phyloP scores from a whole-genome alignment of 2,888 invertebrate genomes.

The Hecatera dysodea region DNA sequence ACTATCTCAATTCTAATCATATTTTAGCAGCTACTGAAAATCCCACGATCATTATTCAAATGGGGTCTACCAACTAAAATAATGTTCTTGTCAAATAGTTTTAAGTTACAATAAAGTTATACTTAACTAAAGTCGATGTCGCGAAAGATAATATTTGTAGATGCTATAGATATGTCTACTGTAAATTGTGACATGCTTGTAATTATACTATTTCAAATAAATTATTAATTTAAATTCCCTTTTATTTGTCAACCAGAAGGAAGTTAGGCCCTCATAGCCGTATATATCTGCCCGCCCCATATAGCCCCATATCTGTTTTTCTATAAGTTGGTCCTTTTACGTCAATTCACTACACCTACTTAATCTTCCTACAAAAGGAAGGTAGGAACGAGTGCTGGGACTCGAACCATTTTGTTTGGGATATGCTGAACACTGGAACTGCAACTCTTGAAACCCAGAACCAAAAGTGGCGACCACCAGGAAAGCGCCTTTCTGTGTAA shows the following conservation, averaged over 20 bases:
- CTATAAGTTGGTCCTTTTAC: no score
- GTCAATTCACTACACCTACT: no score
- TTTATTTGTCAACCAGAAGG: no score
- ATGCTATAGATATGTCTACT: constrained; percentile 46
- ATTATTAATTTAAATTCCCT: constrained; percentile 58
- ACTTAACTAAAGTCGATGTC: constrained; percentile 30
- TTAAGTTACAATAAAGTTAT: constrained; percentile 43
- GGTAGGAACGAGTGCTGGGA: no score
- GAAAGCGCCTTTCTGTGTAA: no score
- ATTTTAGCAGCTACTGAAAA: background rate
- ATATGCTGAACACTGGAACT: no score
- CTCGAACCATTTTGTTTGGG: background rate
- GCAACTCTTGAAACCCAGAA: no score
- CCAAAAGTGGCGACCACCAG: no score
- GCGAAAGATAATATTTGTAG: constrained; percentile 54
- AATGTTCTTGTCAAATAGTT: constrained; percentile 38
- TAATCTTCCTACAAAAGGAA: no score
- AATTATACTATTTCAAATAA: constrained; percentile 65
- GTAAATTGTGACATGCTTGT: constrained; percentile 63
- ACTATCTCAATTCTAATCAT: background rate
- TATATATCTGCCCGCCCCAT: no score
- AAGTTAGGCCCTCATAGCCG: no score
- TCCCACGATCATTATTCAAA: constrained; percentile 7
- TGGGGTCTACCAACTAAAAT: constrained; percentile 27
- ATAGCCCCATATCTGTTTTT: no score